These are phyloP conservation scores for Papilio demoleus DNA, from an alignment of 2,888 invertebrate genomes.

Conservation along the genomic window DNA sequence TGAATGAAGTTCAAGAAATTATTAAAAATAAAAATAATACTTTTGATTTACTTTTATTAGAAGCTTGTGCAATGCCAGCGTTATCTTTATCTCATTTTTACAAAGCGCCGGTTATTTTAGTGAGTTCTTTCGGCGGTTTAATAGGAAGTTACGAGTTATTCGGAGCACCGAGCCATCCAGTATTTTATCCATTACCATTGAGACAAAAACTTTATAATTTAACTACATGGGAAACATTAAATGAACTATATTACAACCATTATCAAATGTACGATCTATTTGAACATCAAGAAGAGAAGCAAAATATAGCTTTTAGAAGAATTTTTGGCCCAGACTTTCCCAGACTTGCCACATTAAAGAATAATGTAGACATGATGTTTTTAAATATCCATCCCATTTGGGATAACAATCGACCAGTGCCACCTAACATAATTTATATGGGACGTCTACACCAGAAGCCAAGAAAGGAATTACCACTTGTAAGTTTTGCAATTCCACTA, in stretches of 20 bases:
- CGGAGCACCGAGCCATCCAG: slow-evolving; percentile 53
- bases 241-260: slow-evolving; percentile 42
- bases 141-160: slow-evolving; percentile 46
- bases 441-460: slow-evolving; percentile 52
- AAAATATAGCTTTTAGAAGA: slow-evolving; percentile 44
- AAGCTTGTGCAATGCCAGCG: slow-evolving; percentile 50
- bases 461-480: slow-evolving; percentile 57
- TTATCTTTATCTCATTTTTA: slow-evolving; percentile 53
- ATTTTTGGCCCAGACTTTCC: slow-evolving; percentile 47
- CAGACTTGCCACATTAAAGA: slow-evolving; percentile 36
- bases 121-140: slow-evolving; percentile 56
- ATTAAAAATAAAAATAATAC: slow-evolving; percentile 43
- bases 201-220: slow-evolving; percentile 46
- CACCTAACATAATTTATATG: slow-evolving; percentile 51
- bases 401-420: slow-evolving; percentile 53
- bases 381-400: slow-evolving; percentile 52
- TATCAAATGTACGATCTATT: slow-evolving; percentile 22
- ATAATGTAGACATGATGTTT: slow-evolving; percentile 56
- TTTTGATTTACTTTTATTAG: slow-evolving; percentile 58
- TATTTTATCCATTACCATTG: slow-evolving; percentile 48
- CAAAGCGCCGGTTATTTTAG: slow-evolving; percentile 58
- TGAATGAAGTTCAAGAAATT: slow-evolving; percentile 43
- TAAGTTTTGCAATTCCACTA: too few species aligned
- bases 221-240: slow-evolving; percentile 48
- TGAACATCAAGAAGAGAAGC: slow-evolving; percentile 34